phyloP scores from a whole-genome alignment of 2,888 invertebrate species.

The Linnaemya tessellans region DNA sequence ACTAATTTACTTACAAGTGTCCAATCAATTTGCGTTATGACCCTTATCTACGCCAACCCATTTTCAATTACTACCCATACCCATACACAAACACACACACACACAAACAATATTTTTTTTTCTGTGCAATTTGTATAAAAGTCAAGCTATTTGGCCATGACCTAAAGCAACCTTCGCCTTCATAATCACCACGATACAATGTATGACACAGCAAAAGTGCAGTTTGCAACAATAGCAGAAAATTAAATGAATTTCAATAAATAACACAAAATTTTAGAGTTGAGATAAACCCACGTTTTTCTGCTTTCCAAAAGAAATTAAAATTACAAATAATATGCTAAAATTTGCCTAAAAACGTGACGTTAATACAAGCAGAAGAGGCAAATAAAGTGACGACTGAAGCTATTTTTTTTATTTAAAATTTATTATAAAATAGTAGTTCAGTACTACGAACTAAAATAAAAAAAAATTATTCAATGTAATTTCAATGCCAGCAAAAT shows the following conservation, averaged over 20 bases:
- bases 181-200: conserved; percentile 40
- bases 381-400: background rate
- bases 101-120: background rate
- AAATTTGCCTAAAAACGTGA: conserved; percentile 41
- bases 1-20: conserved; percentile 15
- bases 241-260: conserved; percentile 3
- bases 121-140: conserved; percentile 73
- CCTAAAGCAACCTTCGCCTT: conserved; percentile 77
- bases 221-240: conserved; percentile 26
- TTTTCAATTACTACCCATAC: background rate
- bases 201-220: background rate
- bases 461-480: conserved; percentile 14
- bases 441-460: background rate
- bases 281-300: conserved; percentile 39
- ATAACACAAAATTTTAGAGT: conserved; percentile 16
- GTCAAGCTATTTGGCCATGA: conserved; percentile 79
- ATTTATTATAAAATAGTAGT: background rate
- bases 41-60: background rate
- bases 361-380: background rate
- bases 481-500: conserved; percentile 48
- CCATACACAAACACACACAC: background rate
- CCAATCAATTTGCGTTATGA: conserved; percentile 32
- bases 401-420: conserved; percentile 4
- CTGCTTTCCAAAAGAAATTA: background rate
- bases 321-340: conserved; percentile 3